These are phyloP conservation scores for Leptinotarsa juncta DNA, from an alignment of 2,888 invertebrate species.

Conservation along the genomic window DNA sequence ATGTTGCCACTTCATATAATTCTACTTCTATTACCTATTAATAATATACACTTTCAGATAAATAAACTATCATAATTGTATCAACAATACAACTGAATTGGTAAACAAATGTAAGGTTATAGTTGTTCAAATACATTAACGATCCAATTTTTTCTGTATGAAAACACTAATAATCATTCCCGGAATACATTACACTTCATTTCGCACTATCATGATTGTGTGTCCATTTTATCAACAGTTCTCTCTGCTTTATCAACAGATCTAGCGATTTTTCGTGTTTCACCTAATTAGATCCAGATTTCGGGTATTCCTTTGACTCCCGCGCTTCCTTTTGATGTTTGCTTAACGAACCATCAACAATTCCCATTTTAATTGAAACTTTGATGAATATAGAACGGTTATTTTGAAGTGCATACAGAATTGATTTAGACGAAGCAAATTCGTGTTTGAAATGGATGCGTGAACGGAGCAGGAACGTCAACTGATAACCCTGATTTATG, in stretches of 20 bases:
- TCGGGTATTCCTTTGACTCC: neutral
- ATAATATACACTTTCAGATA: no score
- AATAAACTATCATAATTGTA: no score
- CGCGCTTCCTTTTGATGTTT: conserved; percentile 10
- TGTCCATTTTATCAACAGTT: neutral
- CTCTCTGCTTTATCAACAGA: neutral
- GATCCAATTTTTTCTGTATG: no score
- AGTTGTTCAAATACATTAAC: no score
- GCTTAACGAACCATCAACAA: conserved; percentile 18
- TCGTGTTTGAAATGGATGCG: neutral
- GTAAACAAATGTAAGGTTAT: no score
- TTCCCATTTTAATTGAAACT: conserved; percentile 13
- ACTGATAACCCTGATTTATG: no score
- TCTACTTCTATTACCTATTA: no score
- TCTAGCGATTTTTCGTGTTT: neutral
- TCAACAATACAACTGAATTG: no score
- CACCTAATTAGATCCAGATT: neutral
- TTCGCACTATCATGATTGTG: neutral
- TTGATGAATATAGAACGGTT: conserved; percentile 15
- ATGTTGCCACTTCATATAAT: no score
- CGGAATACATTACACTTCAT: neutral
- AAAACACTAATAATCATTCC: no score
- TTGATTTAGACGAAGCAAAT: conserved; percentile 6
- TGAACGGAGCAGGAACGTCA: no score
- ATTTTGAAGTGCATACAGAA: conserved; percentile 20